These are phyloP conservation scores for Chelonoidis abingdonii DNA, from an alignment of 2,113 vertebrate species.

Conservation along the genomic window DNA sequence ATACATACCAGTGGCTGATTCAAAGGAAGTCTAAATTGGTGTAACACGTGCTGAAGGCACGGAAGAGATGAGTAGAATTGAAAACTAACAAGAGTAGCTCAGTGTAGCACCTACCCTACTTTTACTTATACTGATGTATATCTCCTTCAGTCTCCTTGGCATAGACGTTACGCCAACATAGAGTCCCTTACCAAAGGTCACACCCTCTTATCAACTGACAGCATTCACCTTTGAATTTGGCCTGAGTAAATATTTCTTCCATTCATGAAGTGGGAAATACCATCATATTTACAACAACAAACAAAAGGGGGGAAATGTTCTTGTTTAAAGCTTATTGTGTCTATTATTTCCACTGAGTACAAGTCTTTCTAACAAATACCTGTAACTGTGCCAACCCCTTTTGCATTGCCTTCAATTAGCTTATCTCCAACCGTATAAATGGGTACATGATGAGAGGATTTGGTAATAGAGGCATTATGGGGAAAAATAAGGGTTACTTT, in stretches of 20 bases:
- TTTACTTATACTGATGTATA: neutral
- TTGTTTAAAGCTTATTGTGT: slow-evolving; percentile 33
- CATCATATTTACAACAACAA: neutral
- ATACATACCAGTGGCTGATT: neutral
- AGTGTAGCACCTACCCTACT: neutral
- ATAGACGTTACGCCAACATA: neutral
- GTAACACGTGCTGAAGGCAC: neutral
- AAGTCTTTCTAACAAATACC: slow-evolving; percentile 45
- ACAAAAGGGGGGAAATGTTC: neutral
- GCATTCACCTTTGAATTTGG: neutral
- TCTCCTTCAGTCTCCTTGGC: neutral
- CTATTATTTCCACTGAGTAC: slow-evolving; percentile 33
- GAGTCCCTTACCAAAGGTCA: neutral
- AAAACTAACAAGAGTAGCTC: neutral
- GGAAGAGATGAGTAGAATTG: neutral
- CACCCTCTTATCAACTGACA: neutral
- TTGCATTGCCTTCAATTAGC: slow-evolving; percentile 73
- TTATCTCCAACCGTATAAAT: slow-evolving; percentile 78
- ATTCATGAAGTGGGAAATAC: neutral
- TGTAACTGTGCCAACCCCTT: slow-evolving; percentile 63
- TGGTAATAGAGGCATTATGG: slow-evolving; percentile 53
- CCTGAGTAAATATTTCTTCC: neutral
- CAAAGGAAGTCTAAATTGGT: neutral
- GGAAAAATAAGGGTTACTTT: slow-evolving; percentile 77
- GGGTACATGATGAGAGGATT: slow-evolving; percentile 62